phyloP scores from a whole-genome alignment of 2,888 invertebrate species.

The Drosophila seclusa region DNA sequence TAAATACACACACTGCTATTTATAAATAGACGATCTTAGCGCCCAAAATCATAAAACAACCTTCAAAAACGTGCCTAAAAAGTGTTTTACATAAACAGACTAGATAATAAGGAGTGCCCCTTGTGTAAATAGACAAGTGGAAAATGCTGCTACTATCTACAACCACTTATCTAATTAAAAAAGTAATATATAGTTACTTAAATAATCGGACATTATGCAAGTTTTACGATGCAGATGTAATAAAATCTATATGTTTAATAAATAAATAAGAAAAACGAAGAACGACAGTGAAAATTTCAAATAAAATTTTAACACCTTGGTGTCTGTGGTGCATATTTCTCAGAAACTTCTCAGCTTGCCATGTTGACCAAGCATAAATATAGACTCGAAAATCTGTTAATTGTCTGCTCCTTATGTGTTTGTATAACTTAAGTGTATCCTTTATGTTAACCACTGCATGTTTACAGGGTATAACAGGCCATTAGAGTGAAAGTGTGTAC shows the following conservation, averaged over 20 bases:
- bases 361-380: neutral
- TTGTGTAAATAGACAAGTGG: neutral
- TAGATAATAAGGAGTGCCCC: neutral
- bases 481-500: slow-evolving; percentile 40
- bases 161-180: too few species aligned
- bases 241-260: too few species aligned
- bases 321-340: neutral
- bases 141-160: neutral
- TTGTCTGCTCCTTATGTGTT: neutral
- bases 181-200: neutral
- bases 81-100: neutral
- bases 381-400: neutral
- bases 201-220: neutral
- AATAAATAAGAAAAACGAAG: neutral
- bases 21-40: slow-evolving; percentile 8
- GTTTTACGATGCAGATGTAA: neutral
- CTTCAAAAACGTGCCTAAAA: neutral
- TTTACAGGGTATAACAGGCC: slow-evolving; percentile 15
- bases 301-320: neutral
- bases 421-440: neutral
- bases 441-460: neutral
- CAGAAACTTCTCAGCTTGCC: neutral
- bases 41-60: neutral
- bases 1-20: slow-evolving; percentile 34
- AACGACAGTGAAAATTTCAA: neutral